Evolutionary conservation across 2,888 invertebrate genomes (phyloP), one percentile per base, ranked within the genome.

Genomic region (Octodonta nipae): DNA sequence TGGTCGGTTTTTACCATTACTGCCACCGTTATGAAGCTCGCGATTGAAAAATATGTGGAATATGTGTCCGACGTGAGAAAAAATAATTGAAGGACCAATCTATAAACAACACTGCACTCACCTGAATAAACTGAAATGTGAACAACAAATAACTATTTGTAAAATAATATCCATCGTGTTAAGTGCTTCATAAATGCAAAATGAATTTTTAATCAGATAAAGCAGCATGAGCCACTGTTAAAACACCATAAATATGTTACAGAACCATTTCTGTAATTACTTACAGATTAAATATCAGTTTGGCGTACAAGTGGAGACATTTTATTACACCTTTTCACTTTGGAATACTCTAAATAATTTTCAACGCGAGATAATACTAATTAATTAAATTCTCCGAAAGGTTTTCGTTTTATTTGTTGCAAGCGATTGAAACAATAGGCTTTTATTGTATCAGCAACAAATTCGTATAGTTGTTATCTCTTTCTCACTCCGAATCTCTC

Each of bases 311-410:
- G 30, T 31, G 37, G 30, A 33, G 39, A 39, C 37, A 39, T 20
- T 41, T 41, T 41, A 41, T 39, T 37, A 32, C 37, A 13, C 34
- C 36, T 30, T 30, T 24, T 30, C 30, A 32, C 20, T 25, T 15
- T 26, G 26, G n/a, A n/a, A n/a, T 34, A 38, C 36, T 36, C 34
- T 38, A 40, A 42, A 42, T 42, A 42, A 41, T 44, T 40, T 41
- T 34, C 38, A 35, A 43, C 43, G 51, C 44, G 52, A 46, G 50
- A 54, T 49, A 49, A 49, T 47, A 43, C 44, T 54, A 56, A 55
- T 55, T 56, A 55, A 55, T 55, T 55, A 50, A 52, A 52, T 56
- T 55, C 55, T 46, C 40, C 47, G 55, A 54, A 54, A 37, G 38
- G 37, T 30, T 30, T 30, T 32, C 32, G 35, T 47, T 46, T 13